Evolutionary conservation across 2,113 vertebrate genomes (phyloP), one percentile per base, ranked within the genome.

Genomic region (Talpa occidentalis): DNA sequence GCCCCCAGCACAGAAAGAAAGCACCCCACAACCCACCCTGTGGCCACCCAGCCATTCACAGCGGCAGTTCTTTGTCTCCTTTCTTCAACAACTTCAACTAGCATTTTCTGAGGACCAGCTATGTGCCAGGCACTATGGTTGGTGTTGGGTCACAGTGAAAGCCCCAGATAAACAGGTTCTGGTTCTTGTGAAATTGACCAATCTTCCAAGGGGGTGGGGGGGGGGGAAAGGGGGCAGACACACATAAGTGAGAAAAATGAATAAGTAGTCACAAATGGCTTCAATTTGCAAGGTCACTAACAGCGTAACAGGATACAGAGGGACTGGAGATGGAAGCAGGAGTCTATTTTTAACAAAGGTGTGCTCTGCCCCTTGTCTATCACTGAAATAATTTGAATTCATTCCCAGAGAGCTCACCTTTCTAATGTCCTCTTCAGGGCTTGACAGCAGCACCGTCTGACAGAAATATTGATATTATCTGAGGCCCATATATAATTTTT

Each of bases 391-490:
- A 91, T 79, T 9, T 87, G 35, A 90, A 15, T 79, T 66, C 30
- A 79, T 80, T 90, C 42, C 64, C 42, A 95, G 49, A 32, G 8
- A 93, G 37, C 21, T 82, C 40, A 82, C 70, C 70, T 94, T 87
- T 74, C 80, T 59, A 74, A 88, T 14, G 6, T 35, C 30, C 47
- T 30, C 11, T 54, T 90, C 32, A 73, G 19, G 19, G 8, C 10
- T 94, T 47, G 21, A 62, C 16, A 88, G 10, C 72, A 84, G 72
- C 12, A 81, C 2, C 73, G 56, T 74, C 47, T 78, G 64, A n/a
- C 3, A 80, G 40, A 92, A 95, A 84, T 62, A 60, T 24, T 60
- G 59, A 52, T 16, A 15, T 60, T 67, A 92, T 73, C 84, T 11
- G 24, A 88, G 47, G 42, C 77, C 79, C 72, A 83, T 35, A 59